phyloP scores from a whole-genome alignment of 1,140 invertebrate species.

The Pemphigus obesinymphae region DNA sequence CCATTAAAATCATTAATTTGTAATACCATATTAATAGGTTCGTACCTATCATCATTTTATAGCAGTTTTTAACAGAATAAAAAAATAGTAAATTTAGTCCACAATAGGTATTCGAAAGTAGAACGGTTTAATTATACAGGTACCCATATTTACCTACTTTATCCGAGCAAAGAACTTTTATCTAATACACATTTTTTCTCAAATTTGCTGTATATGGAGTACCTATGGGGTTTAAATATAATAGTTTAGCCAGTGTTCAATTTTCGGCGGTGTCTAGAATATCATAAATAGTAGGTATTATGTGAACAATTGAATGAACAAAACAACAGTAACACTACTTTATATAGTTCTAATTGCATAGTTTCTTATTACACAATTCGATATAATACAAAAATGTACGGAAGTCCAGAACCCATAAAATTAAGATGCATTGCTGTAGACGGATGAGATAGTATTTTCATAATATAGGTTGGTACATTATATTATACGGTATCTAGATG shows the following conservation, averaged over 20 bases:
- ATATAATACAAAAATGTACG: background rate
- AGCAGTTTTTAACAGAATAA: background rate
- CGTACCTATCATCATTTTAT: background rate
- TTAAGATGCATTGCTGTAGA: slow-evolving; percentile 12
- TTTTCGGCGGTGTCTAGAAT: too few relatives aligned
- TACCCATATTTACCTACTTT: too few relatives aligned
- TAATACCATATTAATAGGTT: background rate
- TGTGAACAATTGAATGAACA: background rate
- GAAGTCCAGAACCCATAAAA: slow-evolving; percentile 18
- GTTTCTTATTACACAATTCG: background rate
- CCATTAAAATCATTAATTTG: background rate
- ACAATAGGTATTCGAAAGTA: background rate
- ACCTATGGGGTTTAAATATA: too few relatives aligned
- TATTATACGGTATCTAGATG: background rate
- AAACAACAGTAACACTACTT: background rate
- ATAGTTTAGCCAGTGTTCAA: too few relatives aligned
- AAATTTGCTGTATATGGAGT: too few relatives aligned
- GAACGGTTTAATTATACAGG: background rate
- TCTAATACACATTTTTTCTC: too few relatives aligned
- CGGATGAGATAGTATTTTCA: background rate
- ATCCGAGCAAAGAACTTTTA: too few relatives aligned
- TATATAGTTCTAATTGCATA: background rate
- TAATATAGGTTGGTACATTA: background rate
- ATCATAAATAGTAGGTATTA: background rate
- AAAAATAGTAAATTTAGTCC: background rate